Base-by-base conservation (phyloP, 2,888 invertebrate genomes). In the Mythimna loreyi region DNA sequence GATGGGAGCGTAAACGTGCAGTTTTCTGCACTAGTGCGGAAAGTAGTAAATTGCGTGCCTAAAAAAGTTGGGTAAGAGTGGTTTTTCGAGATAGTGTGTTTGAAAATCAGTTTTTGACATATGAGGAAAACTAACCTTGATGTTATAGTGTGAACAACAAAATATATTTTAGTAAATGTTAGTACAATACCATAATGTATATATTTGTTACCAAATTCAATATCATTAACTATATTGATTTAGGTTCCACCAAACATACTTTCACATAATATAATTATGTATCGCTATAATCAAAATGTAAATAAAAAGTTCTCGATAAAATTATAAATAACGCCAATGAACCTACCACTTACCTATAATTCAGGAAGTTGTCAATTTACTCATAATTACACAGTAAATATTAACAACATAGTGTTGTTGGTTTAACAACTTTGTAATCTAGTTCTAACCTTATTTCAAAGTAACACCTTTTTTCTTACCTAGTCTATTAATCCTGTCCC, bases 361-460 rank as follows among this genome's bases (percentile, higher is more conserved):
- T 68, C 62, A 62, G 78, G 66, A 80, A 75, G 70, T 67, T 21
- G 40, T 40, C 67, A 60, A 66, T 72, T 63, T 73, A 49, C 50
- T 58, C 2, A 43, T 78, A 66, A 75, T 72, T 59, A 63, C 23
- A 43, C 28, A 21, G 13, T 21, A 19, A 11, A 19, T 43, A 53
- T 9, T 13, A 47, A 57, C 25, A 47, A 69, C 57, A 43, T 25
- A 3, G 0, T 21, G 45, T 40, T 67, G 52, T 72, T 71, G 47
- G 67, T 58, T 58, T 75, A 30, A 53, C 43, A 25, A 16, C 23
- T 6, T 64, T 40, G 4, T 30, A 9, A 30, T 57, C 16, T 56
- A 49, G 58, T 36, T 55, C 19, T 47, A 28, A 33, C 25, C 55
- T 25, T 21, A 52, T 30, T 19, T 16, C 16, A 25, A 50, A 25